Base-by-base conservation (phyloP, 2,113 vertebrate species). In the Chlorodrepanis virens region DNA sequence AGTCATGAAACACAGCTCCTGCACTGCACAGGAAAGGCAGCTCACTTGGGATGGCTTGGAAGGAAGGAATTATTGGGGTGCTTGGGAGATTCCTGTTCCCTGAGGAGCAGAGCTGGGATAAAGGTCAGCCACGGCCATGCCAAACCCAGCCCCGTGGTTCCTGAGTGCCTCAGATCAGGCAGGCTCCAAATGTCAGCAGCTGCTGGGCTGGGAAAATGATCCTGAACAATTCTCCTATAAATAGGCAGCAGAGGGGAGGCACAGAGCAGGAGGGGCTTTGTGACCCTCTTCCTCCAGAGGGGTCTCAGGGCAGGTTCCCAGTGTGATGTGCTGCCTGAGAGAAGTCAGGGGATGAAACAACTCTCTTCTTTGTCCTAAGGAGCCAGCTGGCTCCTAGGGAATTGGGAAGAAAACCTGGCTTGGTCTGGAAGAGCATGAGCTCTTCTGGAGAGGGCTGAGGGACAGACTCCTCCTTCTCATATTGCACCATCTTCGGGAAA, bases 171-270 rank as follows among this genome's bases (percentile, higher is more conserved):
- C 65, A 67, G 44, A 83, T 57, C 57, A 74, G 85, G 24, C 86
- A 70, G 63, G n/a, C 50, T 83, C 83, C 92, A 97, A 97, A 97
- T 96, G 93, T 97, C 97, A 96, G 92, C 96, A 97, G 94, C 94
- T 97, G 96, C 97, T 96, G 90, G 88, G 67, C 77, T 0, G 44
- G 93, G 90, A 96, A 97, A 90, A 95, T 93, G 96, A 97, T 96
- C 93, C 93, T 2, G 18, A 84, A 54, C 44, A 64, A 82, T 87
- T 71, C 86, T 87, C 50, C 96, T 96, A 96, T 96, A 90, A 96
- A 97, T 97, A 97, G 96, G 81, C 78, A 53, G 75, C 24, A 29
- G 60, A 65, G 67, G 29, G 60, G 33, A 89, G 65, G 76, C 68
- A 67, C 0, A 0, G 78, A 82, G 60, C 47, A 59, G 83, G 90